Conservation (phyloP, 2,797 vertebrate species). For the Cossypha polioptera region DNA sequence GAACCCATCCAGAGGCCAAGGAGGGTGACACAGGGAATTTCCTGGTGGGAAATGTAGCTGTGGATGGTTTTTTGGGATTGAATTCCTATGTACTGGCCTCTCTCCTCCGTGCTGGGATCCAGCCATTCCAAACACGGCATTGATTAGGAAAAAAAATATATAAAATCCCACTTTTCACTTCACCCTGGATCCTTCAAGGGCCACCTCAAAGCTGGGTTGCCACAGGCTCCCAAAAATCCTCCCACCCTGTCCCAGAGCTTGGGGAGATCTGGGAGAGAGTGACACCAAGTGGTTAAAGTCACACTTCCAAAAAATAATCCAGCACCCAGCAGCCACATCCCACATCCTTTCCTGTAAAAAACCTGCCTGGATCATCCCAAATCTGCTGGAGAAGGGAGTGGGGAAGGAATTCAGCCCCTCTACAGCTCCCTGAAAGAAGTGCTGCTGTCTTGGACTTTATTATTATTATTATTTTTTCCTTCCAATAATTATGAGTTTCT, state of each 20-base stretch:
- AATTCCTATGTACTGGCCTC: fast-evolving
- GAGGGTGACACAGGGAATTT: too few species aligned
- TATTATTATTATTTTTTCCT: too few species aligned
- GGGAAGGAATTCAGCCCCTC: not conserved
- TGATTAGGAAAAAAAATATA: not conserved
- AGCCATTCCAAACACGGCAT: not conserved
- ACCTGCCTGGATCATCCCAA: not conserved
- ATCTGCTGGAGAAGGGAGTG: not conserved
- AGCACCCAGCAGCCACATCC: not conserved
- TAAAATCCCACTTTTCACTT: fast-evolving
- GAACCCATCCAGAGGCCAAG: fast-evolving
- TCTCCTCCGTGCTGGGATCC: fast-evolving
- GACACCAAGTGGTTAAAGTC: not conserved
- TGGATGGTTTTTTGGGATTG: fast-evolving
- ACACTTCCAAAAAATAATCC: not conserved
- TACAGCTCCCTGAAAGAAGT: fast-evolving
- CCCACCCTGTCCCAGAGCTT: not conserved
- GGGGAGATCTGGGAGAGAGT: not conserved
- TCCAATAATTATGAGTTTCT: not conserved
- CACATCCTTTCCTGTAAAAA: not conserved
- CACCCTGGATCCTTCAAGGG: not conserved
- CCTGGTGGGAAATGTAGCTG: not conserved
- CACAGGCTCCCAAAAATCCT: not conserved
- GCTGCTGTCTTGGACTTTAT: fast-evolving
- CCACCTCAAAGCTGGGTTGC: not conserved